phyloP scores from a whole-genome alignment of 1,140 invertebrate species.

The Heterodera carotae region DNA sequence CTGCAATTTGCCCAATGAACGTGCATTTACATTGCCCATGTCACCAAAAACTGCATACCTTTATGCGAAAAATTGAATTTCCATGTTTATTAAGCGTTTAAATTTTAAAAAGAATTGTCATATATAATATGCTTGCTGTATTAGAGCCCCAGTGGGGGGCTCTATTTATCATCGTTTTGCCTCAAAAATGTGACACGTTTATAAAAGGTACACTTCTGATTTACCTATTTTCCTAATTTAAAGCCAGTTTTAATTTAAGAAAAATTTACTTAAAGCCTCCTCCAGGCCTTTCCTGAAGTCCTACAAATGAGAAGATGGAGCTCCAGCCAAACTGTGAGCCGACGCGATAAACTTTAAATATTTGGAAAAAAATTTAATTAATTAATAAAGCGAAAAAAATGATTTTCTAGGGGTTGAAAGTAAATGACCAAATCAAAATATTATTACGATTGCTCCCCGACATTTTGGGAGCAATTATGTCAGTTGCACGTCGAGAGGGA shows the following conservation, averaged over 20 bases:
- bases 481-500: too few species aligned
- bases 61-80: too few species aligned
- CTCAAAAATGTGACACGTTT: too few species aligned
- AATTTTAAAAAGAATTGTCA: neutral
- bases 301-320: conserved; percentile 66
- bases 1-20: conserved; percentile 68
- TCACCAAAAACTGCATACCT: conserved; percentile 70
- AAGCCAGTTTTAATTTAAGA: neutral
- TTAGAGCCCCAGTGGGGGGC: too few species aligned
- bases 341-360: conserved; percentile 51
- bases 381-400: neutral
- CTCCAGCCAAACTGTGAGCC: conserved; percentile 66
- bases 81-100: conserved; percentile 14
- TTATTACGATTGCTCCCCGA: too few species aligned
- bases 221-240: neutral
- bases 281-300: conserved; percentile 60
- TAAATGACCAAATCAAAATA: too few species aligned
- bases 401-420: too few species aligned
- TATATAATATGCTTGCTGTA: too few species aligned
- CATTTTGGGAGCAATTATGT: too few species aligned
- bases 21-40: conserved; percentile 69
- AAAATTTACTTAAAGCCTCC: conserved; percentile 65
- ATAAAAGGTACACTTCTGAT: neutral
- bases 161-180: too few species aligned
- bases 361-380: conserved; percentile 10